A percentile compares a stretch with the other conserved stretches of the same genome.
Evolutionary conservation across 2,113 vertebrate species (phyloP).

Genomic region (Arvicanthis niloticus): DNA sequence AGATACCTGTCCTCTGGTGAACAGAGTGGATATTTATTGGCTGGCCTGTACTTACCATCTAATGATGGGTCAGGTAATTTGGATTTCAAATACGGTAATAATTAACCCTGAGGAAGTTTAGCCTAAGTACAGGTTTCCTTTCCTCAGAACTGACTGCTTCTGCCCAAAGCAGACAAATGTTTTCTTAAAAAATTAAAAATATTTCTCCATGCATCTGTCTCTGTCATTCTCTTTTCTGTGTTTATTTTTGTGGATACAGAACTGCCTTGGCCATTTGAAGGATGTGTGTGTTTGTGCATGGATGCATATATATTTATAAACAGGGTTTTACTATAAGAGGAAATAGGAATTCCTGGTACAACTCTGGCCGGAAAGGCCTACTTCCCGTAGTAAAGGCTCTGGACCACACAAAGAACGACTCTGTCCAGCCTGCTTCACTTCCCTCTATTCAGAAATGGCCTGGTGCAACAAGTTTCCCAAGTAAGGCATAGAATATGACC

Average conservation of each 20-base stretch:
- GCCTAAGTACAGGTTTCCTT: conserved; percentile 80
- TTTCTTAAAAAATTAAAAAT: conserved; percentile 82
- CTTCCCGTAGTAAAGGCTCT: conserved; percentile 71
- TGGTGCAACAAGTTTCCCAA: not conserved
- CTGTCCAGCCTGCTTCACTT: not conserved
- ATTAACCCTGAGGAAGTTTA: conserved; percentile 79
- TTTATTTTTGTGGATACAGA: conserved; percentile 77
- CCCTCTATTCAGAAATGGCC: not conserved
- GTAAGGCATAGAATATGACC: not conserved
- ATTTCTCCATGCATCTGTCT: conserved; percentile 69
- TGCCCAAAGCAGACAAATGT: conserved; percentile 74
- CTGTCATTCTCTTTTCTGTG: conserved; percentile 75
- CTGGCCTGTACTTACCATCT: conserved; percentile 77
- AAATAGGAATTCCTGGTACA: conserved; percentile 71
- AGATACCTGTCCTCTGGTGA: conserved; percentile 78
- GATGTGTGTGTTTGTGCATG: conserved; percentile 77
- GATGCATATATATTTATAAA: conserved; percentile 80
- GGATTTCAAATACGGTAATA: conserved; percentile 80
- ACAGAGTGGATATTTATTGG: conserved; percentile 80
- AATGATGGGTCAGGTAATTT: conserved; percentile 82
- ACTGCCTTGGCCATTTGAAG: conserved; percentile 67
- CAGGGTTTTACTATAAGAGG: conserved; percentile 77
- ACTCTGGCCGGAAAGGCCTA: conserved; percentile 73
- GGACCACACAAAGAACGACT: conserved; percentile 80
- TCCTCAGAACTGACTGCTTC: conserved; percentile 64